Evolutionary conservation across 2,797 vertebrate genomes (phyloP).

Genomic region (Gorsachius magnificus): DNA sequence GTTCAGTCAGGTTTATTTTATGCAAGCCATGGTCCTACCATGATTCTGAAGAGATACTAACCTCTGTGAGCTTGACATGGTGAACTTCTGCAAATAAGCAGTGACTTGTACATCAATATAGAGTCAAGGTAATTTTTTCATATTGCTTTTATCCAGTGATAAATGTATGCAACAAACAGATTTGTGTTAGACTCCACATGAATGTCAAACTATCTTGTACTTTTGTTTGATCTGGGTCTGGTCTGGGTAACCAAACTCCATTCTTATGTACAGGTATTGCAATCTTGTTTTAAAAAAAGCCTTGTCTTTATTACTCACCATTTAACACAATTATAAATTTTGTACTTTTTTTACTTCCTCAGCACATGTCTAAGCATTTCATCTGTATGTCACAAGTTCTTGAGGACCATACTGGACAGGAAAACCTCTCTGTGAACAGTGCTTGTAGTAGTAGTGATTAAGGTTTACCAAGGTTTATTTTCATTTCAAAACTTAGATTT

Average conservation of each 20-base stretch:
- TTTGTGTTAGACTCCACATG: accelerated
- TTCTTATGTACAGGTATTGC: background rate
- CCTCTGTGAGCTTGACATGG: background rate
- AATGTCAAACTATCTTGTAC: background rate
- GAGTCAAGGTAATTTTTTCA: background rate
- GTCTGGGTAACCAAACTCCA: background rate
- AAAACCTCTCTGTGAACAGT: background rate
- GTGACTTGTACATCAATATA: background rate
- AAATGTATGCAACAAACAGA: background rate
- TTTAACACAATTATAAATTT: background rate
- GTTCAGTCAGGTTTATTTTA: background rate
- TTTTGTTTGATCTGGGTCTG: background rate
- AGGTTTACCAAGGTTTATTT: background rate
- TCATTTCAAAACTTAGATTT: background rate
- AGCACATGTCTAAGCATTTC: background rate
- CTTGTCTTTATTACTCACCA: background rate
- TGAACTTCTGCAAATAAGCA: background rate
- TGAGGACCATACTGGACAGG: background rate
- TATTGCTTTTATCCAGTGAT: background rate
- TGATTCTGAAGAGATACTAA: background rate
- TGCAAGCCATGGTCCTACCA: background rate
- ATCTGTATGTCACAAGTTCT: background rate
- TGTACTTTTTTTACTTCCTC: background rate
- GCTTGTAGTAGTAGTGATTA: background rate
- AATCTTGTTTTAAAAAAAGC: background rate